phyloP scores from a whole-genome alignment of 37 sponge, comb jelly and placozoan genomes.

The Mnemiopsis leidyi region DNA sequence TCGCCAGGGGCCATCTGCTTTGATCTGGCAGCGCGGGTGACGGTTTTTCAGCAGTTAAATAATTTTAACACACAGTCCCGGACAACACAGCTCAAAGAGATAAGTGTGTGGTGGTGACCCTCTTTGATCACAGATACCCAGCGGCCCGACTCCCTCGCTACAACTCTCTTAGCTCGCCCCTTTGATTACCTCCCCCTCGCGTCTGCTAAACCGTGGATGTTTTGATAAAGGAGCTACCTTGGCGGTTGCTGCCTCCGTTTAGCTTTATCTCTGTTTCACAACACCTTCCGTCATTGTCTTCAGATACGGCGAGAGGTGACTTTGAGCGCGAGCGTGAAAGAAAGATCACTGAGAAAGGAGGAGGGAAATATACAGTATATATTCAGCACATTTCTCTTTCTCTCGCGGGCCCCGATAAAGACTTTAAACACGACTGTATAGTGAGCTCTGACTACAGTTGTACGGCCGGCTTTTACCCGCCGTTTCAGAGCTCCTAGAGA shows the following conservation, averaged over 20 bases:
- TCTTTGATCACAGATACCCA: too few species aligned
- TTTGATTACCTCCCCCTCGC: not conserved
- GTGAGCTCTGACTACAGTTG: not conserved
- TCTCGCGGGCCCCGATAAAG: not conserved
- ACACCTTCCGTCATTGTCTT: not conserved
- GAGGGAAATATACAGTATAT: not conserved
- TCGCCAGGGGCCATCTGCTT: not conserved
- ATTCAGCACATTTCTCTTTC: not conserved
- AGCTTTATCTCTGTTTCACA: not conserved
- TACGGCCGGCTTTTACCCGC: not conserved
- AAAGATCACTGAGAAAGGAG: not conserved
- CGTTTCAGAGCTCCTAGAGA: not conserved
- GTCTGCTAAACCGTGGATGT: not conserved
- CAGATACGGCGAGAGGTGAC: not conserved
- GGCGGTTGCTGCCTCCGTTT: not conserved
- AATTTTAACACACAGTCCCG: not conserved
- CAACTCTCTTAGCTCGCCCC: not conserved
- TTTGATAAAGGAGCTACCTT: not conserved
- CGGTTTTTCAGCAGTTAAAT: not conserved
- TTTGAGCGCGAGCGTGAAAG: not conserved
- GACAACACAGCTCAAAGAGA: not conserved
- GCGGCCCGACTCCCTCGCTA: not conserved
- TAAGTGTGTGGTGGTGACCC: too few species aligned
- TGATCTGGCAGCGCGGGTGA: not conserved
- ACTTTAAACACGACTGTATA: not conserved